Evolutionary conservation across 2,113 vertebrate genomes (phyloP), one percentile per base, ranked within the genome.

Genomic region (Sturnira hondurensis): DNA sequence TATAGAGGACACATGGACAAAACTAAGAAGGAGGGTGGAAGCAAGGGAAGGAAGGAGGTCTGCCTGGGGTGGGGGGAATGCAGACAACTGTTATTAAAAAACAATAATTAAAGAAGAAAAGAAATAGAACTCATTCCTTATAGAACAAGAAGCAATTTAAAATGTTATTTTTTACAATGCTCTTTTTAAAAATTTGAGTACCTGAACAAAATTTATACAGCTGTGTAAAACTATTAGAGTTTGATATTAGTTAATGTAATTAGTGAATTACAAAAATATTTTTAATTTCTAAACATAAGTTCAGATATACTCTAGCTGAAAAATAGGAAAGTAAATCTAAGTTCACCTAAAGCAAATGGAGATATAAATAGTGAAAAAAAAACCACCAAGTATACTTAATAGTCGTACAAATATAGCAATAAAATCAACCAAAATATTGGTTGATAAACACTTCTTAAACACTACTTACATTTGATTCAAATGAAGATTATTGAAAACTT

Each of bases 251-350:
- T 74, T 90, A 86, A 47, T 52, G n/a, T 70, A 94, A 94, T 81
- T 76, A 91, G 43, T 38, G 22, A 73, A 94, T 61, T 93, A 80
- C 7, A 36, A 91, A 96, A 96, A 70, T 52, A 4, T 47, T 13
- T 80, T 95, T 91, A 86, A 92, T 77, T 85, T 95, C 58, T 85
- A 87, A 96, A 93, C 19, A 87, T 63, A 91, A 76, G 76, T 52
- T 87, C 31, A 87, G 56, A 92, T 74, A 74, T 41, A 92, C 65
- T 87, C 61, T 41, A 19, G 38, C 38, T 92, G 33, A 97, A 94
- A 87, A 92, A 68, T 1, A 92, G 20, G 89, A 81, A 88, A 76
- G 15, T 52, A 87, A 90, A 87, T 38, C 11, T 86, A 92, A 96
- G 65, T 67, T 95, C 15, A 93, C 17, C 22, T 76, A 90, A 88